These are phyloP conservation scores for Sterrhoptilus dennistouni DNA, from an alignment of 2,113 vertebrate genomes.

Conservation along the genomic window DNA sequence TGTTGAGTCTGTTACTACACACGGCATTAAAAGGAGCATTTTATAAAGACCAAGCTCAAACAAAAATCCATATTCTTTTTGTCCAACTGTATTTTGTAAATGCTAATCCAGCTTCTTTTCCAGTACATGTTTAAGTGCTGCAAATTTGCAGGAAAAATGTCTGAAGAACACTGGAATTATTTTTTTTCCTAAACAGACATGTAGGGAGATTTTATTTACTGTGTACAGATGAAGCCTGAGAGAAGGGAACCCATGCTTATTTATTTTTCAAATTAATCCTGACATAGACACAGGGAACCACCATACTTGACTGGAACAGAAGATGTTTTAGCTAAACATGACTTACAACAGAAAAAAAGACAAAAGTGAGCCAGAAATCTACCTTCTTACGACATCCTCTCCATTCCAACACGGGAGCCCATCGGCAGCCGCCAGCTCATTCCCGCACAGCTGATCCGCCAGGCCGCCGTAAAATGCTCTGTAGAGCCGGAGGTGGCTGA, in stretches of 20 bases:
- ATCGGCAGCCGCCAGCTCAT: slow-evolving; percentile 77
- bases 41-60: not conserved
- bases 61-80: not conserved
- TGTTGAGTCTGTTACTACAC: not conserved
- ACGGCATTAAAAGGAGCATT: not conserved
- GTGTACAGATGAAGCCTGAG: not conserved
- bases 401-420: slow-evolving; percentile 84
- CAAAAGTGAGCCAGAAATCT: not conserved
- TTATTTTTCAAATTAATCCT: not conserved
- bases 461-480: slow-evolving; percentile 81
- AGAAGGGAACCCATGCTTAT: not conserved
- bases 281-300: not conserved
- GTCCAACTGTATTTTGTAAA: not conserved
- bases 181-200: not conserved
- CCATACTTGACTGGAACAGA: accelerated
- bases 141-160: not conserved
- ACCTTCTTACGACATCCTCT: slow-evolving; percentile 82
- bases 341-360: not conserved
- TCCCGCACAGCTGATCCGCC: slow-evolving; percentile 82
- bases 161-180: not conserved
- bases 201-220: not conserved
- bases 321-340: not conserved
- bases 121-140: not conserved
- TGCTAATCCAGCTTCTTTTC: not conserved
- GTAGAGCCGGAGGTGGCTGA: slow-evolving; percentile 76